Base-by-base conservation (phyloP, 2,113 vertebrate species). In the Chinchilla lanigera region DNA sequence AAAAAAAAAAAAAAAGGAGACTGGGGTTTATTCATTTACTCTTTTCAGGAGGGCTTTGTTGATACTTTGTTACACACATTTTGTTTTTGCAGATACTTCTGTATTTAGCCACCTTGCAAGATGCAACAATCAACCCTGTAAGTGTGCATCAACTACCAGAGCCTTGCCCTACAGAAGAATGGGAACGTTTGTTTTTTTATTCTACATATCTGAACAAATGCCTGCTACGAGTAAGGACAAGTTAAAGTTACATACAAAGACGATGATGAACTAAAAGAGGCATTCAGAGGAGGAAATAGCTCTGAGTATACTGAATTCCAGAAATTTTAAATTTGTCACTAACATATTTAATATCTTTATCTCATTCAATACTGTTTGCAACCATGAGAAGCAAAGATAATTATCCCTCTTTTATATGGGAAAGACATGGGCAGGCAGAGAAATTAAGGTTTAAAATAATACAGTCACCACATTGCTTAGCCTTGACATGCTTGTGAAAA, bases 81-180 rank as follows among this genome's bases (percentile, higher is more conserved):
- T 63, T 88, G 20, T 84, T 94, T 58, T 54, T 52, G 60, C 73
- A 86, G 75, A 86, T 71, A 22, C 24, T 80, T 93, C 87, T 91
- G 44, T 65, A 44, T 1, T 52, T 92, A 52, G 26, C 13, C 56
- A 56, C 38, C 56, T 88, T 75, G 14, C 38, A 67, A 65, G 92
- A 88, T 77, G 58, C 65, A 82, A 63, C 61, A 44, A 67, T 67
- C 83, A 80, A 56, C 35, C 88, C 17, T 50, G 19, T n/a, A 10
- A 60, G 5, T 81, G 47, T 52, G 9, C 5, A 30, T 63, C 56
- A 20, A 61, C n/a, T 82, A 65, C 75, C 12, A 50, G 90, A 41
- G 24, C n/a, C 73, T 90, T 47, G 54, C 61, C 61, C 63, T 91
- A 33, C 26, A 69, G 54, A 52, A 89, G 63, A 82, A 65, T 54